A percentile compares a stretch with the other conserved stretches of the same genome.
Evolutionary conservation across 2,888 invertebrate species (phyloP).

Genomic region (Furcula furcula): DNA sequence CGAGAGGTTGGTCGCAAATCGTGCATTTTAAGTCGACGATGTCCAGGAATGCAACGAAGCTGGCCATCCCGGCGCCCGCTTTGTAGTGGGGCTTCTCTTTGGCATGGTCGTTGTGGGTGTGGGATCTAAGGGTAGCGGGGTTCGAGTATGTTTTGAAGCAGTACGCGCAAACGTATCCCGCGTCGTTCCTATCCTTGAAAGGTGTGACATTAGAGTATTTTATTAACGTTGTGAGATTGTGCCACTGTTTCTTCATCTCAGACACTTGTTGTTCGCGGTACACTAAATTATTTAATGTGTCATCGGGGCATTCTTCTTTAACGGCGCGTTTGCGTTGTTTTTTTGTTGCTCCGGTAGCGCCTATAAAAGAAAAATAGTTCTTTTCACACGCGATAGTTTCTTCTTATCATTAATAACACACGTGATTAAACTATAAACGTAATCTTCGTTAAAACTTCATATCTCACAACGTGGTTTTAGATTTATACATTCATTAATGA

Average conservation of each 20-base stretch:
- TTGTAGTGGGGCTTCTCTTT: constrained; percentile 67
- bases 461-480: no score
- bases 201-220: constrained; percentile 69
- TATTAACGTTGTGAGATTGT: constrained; percentile 64
- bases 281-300: constrained; percentile 38
- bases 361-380: constrained; percentile 77
- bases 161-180: constrained; percentile 70
- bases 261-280: constrained; percentile 54
- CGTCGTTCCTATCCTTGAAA: constrained; percentile 69
- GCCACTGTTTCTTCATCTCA: constrained; percentile 72
- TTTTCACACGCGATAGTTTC: constrained; percentile 55
- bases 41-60: constrained; percentile 67
- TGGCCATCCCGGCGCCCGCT: constrained; percentile 61
- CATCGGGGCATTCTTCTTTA: constrained; percentile 50
- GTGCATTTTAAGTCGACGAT: constrained; percentile 68
- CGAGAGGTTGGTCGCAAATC: constrained; percentile 53
- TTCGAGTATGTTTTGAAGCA: constrained; percentile 67
- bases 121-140: constrained; percentile 49
- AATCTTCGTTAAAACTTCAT: no score
- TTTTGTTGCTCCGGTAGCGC: constrained; percentile 63
- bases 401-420: constrained; percentile 23
- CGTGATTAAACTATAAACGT: no score
- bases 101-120: constrained; percentile 59
- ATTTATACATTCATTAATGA: no score
- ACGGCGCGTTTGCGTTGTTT: constrained; percentile 54